Conservation (phyloP, 2,888 invertebrate genomes). For the Artemia sinica region DNA sequence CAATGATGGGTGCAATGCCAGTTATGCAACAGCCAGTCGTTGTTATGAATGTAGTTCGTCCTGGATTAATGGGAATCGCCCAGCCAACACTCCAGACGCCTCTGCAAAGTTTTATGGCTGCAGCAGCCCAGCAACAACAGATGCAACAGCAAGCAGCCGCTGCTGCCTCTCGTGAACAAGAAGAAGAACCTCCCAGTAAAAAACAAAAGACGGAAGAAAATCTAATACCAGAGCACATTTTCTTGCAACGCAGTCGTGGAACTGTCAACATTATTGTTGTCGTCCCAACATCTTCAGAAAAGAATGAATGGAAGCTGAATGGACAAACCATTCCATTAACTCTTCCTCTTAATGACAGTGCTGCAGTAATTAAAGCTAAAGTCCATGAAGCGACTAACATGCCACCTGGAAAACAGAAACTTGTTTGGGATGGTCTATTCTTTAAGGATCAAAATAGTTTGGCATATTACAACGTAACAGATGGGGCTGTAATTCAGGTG, state of each 20-base stretch:
- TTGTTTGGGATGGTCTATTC: conserved; percentile 92
- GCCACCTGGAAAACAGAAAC: conserved; percentile 91
- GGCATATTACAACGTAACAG: conserved; percentile 85
- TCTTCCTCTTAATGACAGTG: conserved; percentile 54
- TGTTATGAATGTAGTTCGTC: conserved; percentile 38
- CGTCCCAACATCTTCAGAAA: conserved; percentile 66
- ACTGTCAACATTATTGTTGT: conserved; percentile 63
- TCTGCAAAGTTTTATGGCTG: conserved; percentile 8
- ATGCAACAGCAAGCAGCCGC: conserved; percentile 30
- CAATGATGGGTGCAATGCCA: conserved; percentile 34
- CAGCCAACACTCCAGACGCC: background rate
- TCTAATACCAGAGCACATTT: conserved; percentile 70
- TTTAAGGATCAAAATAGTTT: conserved; percentile 88
- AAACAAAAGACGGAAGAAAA: conserved; percentile 79
- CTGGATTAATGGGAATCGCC: conserved; percentile 14
- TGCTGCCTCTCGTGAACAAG: conserved; percentile 32
- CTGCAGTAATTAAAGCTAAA: conserved; percentile 70
- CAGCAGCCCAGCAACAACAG: conserved; percentile 2
- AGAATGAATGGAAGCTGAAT: conserved; percentile 83
- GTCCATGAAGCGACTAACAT: conserved; percentile 72
- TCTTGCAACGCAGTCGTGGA: conserved; percentile 49
- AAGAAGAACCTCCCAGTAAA: conserved; percentile 73
- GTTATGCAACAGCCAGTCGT: conserved; percentile 42
- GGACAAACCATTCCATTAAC: conserved; percentile 68
- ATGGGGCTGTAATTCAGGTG: conserved; percentile 63